Base-by-base conservation (phyloP, 30 jellyfish, hydroid and myxozoan species). In the Aurelia coerulea region DNA sequence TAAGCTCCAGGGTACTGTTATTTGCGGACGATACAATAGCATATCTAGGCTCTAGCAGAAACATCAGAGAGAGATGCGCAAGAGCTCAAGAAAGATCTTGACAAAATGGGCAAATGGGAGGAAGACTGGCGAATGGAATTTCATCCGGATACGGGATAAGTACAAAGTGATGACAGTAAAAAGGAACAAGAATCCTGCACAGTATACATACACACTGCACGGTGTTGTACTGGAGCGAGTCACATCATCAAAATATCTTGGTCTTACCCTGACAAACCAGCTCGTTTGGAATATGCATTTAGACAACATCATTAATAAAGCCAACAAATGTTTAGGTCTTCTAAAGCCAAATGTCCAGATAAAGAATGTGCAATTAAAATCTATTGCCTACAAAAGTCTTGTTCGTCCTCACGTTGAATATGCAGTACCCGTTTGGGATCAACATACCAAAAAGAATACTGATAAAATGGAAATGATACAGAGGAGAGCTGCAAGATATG, bases 31-130 rank as follows among this genome's bases (percentile, higher is more conserved):
- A 65, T 31, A 65, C 76, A 10, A 19, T 65, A n/a, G 41, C 76
- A n/a, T 65, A 65, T 31, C 33, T 11, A 65, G 15, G 31, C 14
- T 10, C 19, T 13, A 16, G 15, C 76, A 65, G 42, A 31, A 31
- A n/a, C 31, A 65, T 31, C 76, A 12, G 13, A 31, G 29, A 23
- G 29, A 23, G 29, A 23, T 23, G 29, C 29, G 29, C 29, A 23
- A 23, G 29, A 23, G 29, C 29, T 23, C 29, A 23, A 23, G 29
- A 23, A 23, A 23, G 29, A 23, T 23, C 29, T 23, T 23, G 29
- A 65, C 76, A 65, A 65, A 31, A n/a, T 65, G 76, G 76, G 76
- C 32, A 31, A 65, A 31, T 65, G 76, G 76, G 76, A n/a, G 41
- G 42, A 65, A 31, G 11, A 65, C 19, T 65, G 76, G 76, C 76